phyloP scores from a whole-genome alignment of 2,888 invertebrate genomes.

The Operophtera brumata region DNA sequence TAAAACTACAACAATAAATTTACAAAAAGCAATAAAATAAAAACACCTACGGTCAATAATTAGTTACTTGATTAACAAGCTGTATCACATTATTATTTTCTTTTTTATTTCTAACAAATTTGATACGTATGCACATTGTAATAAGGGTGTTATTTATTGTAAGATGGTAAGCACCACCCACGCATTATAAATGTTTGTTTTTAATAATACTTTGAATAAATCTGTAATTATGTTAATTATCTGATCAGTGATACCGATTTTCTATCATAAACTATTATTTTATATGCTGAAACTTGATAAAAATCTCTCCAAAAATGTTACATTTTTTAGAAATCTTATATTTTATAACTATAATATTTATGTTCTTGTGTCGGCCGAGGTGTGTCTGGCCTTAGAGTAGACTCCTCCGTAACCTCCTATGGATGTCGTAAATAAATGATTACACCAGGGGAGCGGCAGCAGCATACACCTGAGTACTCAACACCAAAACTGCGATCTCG shows the following conservation, averaged over 20 bases:
- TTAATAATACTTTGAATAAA: conserved; percentile 65
- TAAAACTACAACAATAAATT: conserved; percentile 25
- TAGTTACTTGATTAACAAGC: conserved; percentile 29
- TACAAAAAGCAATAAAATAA: conserved; percentile 21
- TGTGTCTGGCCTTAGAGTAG: too few species aligned
- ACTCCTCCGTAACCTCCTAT: too few species aligned
- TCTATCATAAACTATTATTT: conserved; percentile 34
- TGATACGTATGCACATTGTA: conserved; percentile 38
- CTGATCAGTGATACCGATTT: conserved; percentile 30
- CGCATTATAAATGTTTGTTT: conserved; percentile 47
- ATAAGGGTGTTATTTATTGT: conserved; percentile 49
- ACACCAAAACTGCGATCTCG: too few species aligned
- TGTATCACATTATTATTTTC: conserved; percentile 17
- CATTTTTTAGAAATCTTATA: background rate
- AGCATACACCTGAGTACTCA: too few species aligned
- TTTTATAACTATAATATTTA: too few species aligned
- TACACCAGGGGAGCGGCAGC: too few species aligned
- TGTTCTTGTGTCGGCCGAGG: too few species aligned
- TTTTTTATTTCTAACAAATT: conserved; percentile 37
- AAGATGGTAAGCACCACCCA: conserved; percentile 47
- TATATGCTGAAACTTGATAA: conserved; percentile 9
- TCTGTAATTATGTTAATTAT: conserved; percentile 63
- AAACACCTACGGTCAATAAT: conserved; percentile 32
- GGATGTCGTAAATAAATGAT: too few species aligned
- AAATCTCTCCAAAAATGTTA: background rate